Evolutionary conservation across 2,113 vertebrate genomes (phyloP).

Genomic region (Pseudorhombus dupliciocellatus): DNA sequence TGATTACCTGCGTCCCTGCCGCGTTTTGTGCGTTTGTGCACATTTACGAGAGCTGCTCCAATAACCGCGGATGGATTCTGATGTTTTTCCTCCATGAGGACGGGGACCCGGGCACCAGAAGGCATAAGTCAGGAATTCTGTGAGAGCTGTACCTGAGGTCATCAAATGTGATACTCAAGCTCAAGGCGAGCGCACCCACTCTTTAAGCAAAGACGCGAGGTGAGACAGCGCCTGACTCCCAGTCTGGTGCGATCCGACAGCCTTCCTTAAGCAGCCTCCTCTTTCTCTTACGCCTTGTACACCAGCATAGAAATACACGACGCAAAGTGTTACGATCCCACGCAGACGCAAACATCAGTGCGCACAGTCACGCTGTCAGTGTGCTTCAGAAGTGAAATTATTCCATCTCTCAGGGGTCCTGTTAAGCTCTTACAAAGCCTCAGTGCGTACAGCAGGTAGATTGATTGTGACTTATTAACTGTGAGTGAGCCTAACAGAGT

Average conservation of each 20-base stretch:
- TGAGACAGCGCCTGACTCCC: slow-evolving; percentile 49
- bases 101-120: slow-evolving; percentile 42
- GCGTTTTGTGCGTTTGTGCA: slow-evolving; percentile 35
- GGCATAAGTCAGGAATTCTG: slow-evolving; percentile 51
- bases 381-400: slow-evolving; percentile 78
- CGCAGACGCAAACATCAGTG: slow-evolving; percentile 72
- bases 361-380: slow-evolving; percentile 63
- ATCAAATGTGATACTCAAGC: slow-evolving; percentile 67
- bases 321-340: slow-evolving; percentile 59
- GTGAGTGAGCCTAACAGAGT: slow-evolving; percentile 79
- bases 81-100: slow-evolving; percentile 40
- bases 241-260: slow-evolving; percentile 58
- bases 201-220: slow-evolving; percentile 56
- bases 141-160: slow-evolving; percentile 61
- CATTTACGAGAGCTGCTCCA: slow-evolving; percentile 14
- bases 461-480: slow-evolving; percentile 83
- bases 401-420: slow-evolving; percentile 79
- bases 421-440: slow-evolving; percentile 79
- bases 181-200: slow-evolving; percentile 54
- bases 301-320: slow-evolving; percentile 66
- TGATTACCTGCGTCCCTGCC: slow-evolving; percentile 12
- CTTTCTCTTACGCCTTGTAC: slow-evolving; percentile 60
- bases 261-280: slow-evolving; percentile 51
- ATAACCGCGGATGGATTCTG: slow-evolving; percentile 13
- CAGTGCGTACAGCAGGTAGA: slow-evolving; percentile 78